Evolutionary conservation across 1,140 invertebrate genomes (phyloP).

Genomic region (Zaprionus vittiger): DNA sequence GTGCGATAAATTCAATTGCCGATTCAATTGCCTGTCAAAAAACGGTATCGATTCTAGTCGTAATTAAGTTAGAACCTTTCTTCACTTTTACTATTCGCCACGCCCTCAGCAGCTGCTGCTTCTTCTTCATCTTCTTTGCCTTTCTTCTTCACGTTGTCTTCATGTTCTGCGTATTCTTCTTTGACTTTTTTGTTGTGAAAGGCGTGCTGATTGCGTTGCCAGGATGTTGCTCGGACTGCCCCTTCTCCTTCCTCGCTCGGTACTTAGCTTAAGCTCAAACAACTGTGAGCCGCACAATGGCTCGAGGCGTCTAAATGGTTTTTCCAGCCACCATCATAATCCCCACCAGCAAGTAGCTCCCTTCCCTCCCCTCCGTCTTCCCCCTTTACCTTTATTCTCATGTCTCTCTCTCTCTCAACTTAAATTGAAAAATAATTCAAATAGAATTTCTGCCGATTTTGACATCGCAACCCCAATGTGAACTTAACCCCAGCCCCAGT

Average conservation of each 20-base stretch:
- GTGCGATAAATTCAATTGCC: conserved; percentile 52
- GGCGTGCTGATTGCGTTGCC: conserved; percentile 43
- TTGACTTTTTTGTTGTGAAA: conserved; percentile 27
- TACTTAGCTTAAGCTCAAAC: conserved; percentile 38
- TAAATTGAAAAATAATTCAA: conserved; percentile 1
- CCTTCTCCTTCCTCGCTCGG: background rate
- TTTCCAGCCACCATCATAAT: conserved; percentile 6
- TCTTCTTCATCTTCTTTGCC: conserved; percentile 6
- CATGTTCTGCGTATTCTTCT: conserved; percentile 1
- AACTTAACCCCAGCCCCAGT: background rate
- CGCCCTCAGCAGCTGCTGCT: conserved; percentile 6
- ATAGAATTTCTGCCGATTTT: background rate
- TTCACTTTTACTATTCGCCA: conserved; percentile 19
- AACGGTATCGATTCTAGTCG: conserved; percentile 37
- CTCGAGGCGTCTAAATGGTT: background rate
- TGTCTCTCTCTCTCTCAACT: background rate
- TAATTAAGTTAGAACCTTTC: conserved; percentile 79
- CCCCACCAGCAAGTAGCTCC: background rate
- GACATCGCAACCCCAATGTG: background rate
- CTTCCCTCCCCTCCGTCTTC: background rate
- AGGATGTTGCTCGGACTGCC: conserved; percentile 11
- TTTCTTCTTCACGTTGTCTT: conserved; percentile 22
- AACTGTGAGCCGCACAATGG: conserved; percentile 4
- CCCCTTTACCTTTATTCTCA: background rate
- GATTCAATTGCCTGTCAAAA: conserved; percentile 63